phyloP scores from a whole-genome alignment of 2,797 vertebrate species.

The Hyperoplus lanceolatus region DNA sequence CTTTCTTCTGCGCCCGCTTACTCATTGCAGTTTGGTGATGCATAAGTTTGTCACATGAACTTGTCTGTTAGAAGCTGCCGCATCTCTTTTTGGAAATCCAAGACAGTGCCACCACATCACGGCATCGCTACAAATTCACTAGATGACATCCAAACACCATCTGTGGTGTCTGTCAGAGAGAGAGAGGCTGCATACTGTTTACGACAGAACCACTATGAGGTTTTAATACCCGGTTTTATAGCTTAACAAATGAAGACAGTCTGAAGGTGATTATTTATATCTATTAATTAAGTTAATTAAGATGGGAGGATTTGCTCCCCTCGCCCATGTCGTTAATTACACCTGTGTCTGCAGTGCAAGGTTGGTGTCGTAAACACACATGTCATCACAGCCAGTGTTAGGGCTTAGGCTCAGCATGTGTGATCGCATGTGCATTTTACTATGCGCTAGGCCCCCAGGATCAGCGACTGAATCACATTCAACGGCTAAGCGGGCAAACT shows the following conservation, averaged over 20 bases:
- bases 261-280: constrained; percentile 86
- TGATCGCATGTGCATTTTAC: constrained; percentile 31
- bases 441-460: not conserved
- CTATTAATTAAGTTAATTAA: constrained; percentile 86
- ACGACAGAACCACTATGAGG: constrained; percentile 77
- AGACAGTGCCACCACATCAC: constrained; percentile 48
- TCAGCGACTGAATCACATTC: too few species aligned
- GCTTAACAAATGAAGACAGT: constrained; percentile 83
- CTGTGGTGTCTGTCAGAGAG: constrained; percentile 66
- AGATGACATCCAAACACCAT: constrained; percentile 72
- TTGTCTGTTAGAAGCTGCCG: constrained; percentile 56
- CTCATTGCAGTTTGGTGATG: constrained; percentile 63
- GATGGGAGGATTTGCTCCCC: constrained; percentile 76
- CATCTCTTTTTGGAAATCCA: constrained; percentile 51
- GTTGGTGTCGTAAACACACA: constrained; percentile 72
- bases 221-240: constrained; percentile 83
- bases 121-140: constrained; percentile 56
- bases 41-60: constrained; percentile 72
- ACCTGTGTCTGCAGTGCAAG: constrained; percentile 50
- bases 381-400: constrained; percentile 62
- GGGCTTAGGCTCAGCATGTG: constrained; percentile 47
- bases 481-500: too few species aligned
- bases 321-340: constrained; percentile 79
- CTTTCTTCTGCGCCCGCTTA: constrained; percentile 56
- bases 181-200: constrained; percentile 76